Conservation (phyloP, 2,797 vertebrate species). For the Propithecus perrieri region DNA sequence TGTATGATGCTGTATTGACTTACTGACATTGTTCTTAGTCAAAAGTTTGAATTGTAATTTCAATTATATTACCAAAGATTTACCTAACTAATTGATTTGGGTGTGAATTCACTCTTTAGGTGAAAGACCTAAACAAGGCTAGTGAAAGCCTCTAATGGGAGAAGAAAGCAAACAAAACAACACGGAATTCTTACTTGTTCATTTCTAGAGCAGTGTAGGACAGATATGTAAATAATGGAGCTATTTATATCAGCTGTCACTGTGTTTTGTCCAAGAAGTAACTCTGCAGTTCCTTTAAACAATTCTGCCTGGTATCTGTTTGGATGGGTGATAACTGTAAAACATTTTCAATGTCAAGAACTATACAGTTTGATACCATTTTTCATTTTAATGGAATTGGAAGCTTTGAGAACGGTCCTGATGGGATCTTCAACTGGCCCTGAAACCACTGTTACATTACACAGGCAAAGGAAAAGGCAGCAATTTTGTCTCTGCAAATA, state of each 20-base stretch:
- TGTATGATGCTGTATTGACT: slow-evolving; percentile 40
- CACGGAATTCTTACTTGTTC: slow-evolving; percentile 68
- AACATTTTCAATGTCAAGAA: slow-evolving; percentile 79
- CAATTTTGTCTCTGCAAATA: slow-evolving; percentile 47
- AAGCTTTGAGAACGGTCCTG: slow-evolving; percentile 72
- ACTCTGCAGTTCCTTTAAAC: slow-evolving; percentile 68
- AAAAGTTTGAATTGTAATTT: slow-evolving; percentile 65
- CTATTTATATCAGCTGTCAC: slow-evolving; percentile 80
- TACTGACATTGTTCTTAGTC: slow-evolving; percentile 44
- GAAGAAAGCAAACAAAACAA: slow-evolving; percentile 37
- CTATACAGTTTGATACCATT: slow-evolving; percentile 67
- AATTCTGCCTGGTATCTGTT: slow-evolving; percentile 67
- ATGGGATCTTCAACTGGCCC: slow-evolving; percentile 73
- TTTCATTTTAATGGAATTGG: slow-evolving; percentile 79
- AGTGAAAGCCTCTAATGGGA: neutral
- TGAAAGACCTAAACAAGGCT: slow-evolving; percentile 45
- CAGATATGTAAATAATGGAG: slow-evolving; percentile 78
- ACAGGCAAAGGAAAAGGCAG: neutral
- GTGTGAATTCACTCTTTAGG: slow-evolving; percentile 73
- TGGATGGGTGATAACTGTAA: slow-evolving; percentile 81
- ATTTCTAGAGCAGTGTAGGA: slow-evolving; percentile 69
- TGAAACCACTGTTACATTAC: neutral
- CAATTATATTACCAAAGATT: slow-evolving; percentile 65
- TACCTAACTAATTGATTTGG: slow-evolving; percentile 75
- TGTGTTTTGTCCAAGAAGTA: slow-evolving; percentile 75